Base-by-base conservation (phyloP, 2,888 invertebrate genomes). In the Leistus spinibarbis region DNA sequence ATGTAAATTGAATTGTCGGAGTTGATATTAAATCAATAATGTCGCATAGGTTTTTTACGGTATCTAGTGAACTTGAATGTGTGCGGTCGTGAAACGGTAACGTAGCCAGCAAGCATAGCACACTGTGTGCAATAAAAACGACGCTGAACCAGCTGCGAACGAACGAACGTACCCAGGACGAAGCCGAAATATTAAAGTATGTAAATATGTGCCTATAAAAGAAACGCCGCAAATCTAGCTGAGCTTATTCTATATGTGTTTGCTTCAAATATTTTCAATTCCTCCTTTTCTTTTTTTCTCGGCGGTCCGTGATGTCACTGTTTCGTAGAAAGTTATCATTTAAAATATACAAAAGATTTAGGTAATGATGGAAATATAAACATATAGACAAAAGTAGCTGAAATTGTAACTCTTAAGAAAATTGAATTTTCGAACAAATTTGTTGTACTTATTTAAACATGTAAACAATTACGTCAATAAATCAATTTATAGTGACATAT, bases 141-240 rank as follows among this genome's bases (percentile, higher is more conserved):
- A 60, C 17, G 17, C 60, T 17, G 60, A 60, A 60, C 60, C 60
- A 60, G 19, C 60, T 60, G 60, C 60, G 60, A 60, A 60, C 60
- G 60, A 19, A 60, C 60, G 60, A 60, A 60, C 60, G 60, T 60
- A 60, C 20, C 60, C 60, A n/a, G 60, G 1, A 17, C 20, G 60
- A 60, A 22, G 17, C 68, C 54, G 13, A 68, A 68, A 68, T 70
- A 70, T 70, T 70, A 70, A 70, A 70, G 22, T 70, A 70, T 70
- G 70, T 70, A 70, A 70, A 70, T 70, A 63, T 24, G 54, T 19
- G n/a, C n/a, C n/a, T 54, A 20, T 62, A 70, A 19, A 69, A 62
- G 63, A 63, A 70, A 70, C 70, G 53, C 70, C n/a, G 63, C 70
- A 63, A 70, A 62, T 70, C 70, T 70, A 20, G 22, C 16, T 22